Percentiles rank a stretch among this genome's conserved stretches.
These are phyloP conservation scores for Suncus etruscus DNA, from an alignment of 2,113 vertebrate genomes.

Conservation along the genomic window DNA sequence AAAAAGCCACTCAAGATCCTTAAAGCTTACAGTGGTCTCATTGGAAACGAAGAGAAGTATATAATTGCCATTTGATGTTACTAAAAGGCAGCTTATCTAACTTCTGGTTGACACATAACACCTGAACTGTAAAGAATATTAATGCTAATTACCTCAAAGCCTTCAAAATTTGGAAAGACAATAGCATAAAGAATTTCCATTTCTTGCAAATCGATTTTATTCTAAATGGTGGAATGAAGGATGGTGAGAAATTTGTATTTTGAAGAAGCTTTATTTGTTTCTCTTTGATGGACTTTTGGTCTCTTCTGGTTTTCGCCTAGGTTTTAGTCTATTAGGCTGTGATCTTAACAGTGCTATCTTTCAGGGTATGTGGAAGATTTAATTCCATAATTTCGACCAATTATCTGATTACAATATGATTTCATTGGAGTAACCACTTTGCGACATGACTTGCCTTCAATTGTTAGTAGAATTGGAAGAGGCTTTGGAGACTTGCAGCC, in stretches of 20 bases:
- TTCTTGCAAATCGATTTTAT: conserved; percentile 41
- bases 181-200: conserved; percentile 8
- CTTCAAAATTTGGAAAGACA: conserved; percentile 41
- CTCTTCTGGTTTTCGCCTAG: too few species aligned
- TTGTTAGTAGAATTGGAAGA: too few species aligned
- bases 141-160: conserved; percentile 41
- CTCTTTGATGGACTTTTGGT: too few species aligned
- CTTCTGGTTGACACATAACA: background rate
- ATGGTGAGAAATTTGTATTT: background rate
- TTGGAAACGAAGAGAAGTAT: background rate
- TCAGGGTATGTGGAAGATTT: too few species aligned
- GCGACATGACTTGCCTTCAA: too few species aligned
- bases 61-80: background rate
- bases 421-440: too few species aligned
- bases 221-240: background rate
- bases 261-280: conserved; percentile 3
- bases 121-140: conserved; percentile 26
- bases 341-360: too few species aligned
- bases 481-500: too few species aligned
- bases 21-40: conserved; percentile 46
- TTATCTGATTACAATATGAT: too few species aligned
- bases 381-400: too few species aligned
- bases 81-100: background rate
- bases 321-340: too few species aligned
- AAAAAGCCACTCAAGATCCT: conserved; percentile 32